These are phyloP conservation scores for Edolisoma coerulescens DNA, from an alignment of 2,113 vertebrate species.

Conservation along the genomic window DNA sequence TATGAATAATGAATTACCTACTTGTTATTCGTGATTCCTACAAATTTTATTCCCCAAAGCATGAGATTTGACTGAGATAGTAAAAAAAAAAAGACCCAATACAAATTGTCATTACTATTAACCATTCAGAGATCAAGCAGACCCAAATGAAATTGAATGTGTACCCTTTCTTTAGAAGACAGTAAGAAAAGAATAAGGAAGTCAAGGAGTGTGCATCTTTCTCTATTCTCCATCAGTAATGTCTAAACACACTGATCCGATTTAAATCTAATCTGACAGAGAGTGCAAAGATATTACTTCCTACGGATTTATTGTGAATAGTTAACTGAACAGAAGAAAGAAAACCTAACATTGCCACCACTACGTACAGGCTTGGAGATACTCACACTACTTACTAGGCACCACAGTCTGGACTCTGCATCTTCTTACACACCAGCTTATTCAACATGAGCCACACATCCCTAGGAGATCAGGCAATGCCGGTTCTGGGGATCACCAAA, in stretches of 20 bases:
- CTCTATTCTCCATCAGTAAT: background rate
- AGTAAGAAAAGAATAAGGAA: background rate
- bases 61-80: background rate
- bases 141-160: background rate
- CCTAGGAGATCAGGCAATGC: background rate
- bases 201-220: background rate
- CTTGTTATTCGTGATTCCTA: background rate
- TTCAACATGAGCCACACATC: background rate
- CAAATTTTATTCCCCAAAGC: background rate
- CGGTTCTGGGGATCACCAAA: background rate
- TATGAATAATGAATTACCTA: constrained; percentile 20
- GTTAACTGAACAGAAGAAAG: background rate
- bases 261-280: background rate
- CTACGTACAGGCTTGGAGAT: background rate
- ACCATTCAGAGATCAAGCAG: background rate
- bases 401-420: background rate
- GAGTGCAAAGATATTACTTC: background rate
- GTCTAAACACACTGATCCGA: background rate
- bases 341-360: background rate
- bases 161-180: background rate
- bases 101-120: background rate
- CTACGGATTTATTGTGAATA: background rate
- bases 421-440: background rate
- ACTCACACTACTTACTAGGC: background rate
- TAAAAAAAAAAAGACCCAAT: background rate